Evolutionary conservation across 1,140 invertebrate genomes (phyloP), one percentile per base, ranked within the genome.

Genomic region (Drosophila insularis): DNA sequence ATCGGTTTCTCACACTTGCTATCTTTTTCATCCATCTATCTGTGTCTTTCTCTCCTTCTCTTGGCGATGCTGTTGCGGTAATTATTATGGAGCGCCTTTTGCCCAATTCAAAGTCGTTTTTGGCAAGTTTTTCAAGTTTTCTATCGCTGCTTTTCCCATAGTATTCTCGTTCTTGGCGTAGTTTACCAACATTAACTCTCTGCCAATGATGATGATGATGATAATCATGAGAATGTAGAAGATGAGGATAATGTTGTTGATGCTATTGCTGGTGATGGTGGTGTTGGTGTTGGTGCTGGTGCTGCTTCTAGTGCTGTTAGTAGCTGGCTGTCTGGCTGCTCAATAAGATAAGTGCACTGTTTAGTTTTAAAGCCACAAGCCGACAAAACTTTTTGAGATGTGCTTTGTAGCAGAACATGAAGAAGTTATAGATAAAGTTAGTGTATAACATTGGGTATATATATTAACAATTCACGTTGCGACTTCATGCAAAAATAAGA

Each of bases 301-400:
- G 58, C 61, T 78, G 74, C 78, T 50, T 46, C 43, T 35, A 11
- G 10, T 4, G 35, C 35, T 13, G 35, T 37, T 21, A 50, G 17
- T 50, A 50, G 43, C 43, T 50, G 17, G 43, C 43, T 50, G 43
- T 50, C 43, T 50, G 17, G 43, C 17, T 81, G 78, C 67, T 86
- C 81, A 78, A 85, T 85, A 81, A 75, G 82, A 87, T 85, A 85
- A 87, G 81, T 85, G 82, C 82, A 78, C 82, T 85, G 82, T 85
- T 85, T 78, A 85, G 81, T 81, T 87, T 85, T 81, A 81, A 81
- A 85, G 78, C 81, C 82, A 87, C 78, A 87, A 75, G 82, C 81
- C 74, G 71, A 50, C 43, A 81, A 85, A 85, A 85, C 62, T 85
- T 85, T 81, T 32, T 53, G 56, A 27, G 53, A 63, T 71, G 74